Base-by-base conservation (phyloP, 1,140 invertebrate genomes). In the Zaprionus ghesquierei region DNA sequence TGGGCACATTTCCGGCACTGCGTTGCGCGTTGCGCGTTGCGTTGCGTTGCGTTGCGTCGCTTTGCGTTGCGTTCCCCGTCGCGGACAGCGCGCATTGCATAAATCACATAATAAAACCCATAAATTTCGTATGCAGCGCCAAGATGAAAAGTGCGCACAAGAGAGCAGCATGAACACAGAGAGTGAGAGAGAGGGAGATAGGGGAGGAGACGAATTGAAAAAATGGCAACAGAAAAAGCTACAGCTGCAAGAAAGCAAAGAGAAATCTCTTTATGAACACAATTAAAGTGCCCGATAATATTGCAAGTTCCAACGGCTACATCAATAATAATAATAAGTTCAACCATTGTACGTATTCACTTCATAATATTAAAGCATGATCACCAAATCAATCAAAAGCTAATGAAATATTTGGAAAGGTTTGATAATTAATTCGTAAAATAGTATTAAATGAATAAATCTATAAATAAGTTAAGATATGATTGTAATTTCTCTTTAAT, bases 81-180 rank as follows among this genome's bases (percentile, higher is more conserved):
- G 66, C 70, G 64, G 65, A 69, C 77, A 78, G 56, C 69, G 55
- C 75, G 65, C 75, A 71, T 69, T 82, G 79, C 82, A 87, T 87
- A 87, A 87, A 87, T 87, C 82, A 87, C 79, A 89, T 77, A 89
- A 87, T 84, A 87, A 87, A 87, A 89, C 84, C 84, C 84, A 87
- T 87, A 87, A 87, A 87, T 87, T 89, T 79, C 61, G 82, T 70
- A 74, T 84, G 84, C 82, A 89, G 72, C 54, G 62, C 72, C 76
- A 76, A 78, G 76, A 78, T 78, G 65, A 70, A 63, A 71, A 82
- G 76, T 73, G 72, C 38, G 63, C 33, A 29, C n/a, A 46, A 41
- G 35, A 41, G 35, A 41, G 35, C n/a, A 41, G 35, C 6, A n/a
- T 9, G 49, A 55, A 46, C 18, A 35, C 20, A 51, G 25, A 18